Base-by-base conservation (phyloP, 1,140 invertebrate genomes). In the Pararge aegeria region DNA sequence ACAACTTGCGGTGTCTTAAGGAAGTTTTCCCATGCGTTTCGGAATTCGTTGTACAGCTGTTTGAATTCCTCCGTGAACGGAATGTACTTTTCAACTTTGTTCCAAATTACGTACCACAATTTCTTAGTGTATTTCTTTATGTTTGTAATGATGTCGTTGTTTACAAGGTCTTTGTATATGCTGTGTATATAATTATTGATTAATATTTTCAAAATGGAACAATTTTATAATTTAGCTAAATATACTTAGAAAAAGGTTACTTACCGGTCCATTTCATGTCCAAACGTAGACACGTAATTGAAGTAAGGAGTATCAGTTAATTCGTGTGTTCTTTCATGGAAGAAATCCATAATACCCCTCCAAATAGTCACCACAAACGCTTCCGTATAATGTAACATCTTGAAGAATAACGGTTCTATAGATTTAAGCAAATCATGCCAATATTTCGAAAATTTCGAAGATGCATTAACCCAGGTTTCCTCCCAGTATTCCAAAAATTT, bases 301-400 rank as follows among this genome's bases (percentile, higher is more conserved):
- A 95, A 96, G 68, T 96, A 96, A 0, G 94, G 93, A 0, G 95
- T 95, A n/a, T 93, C 93, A 0, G 95, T 93, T 34, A 97, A 80
- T 64, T 96, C 95, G 42, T 94, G 93, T 51, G 93, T 94, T 1
- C 94, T 92, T 24, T 95, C 93, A 66, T 96, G 96, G 40, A 97
- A 91, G 69, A 96, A 96, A 64, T 96, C 95, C 92, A 90, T 82
- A 9, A 96, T 83, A 59, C 95, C 94, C 62, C 93, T 93, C 82
- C 94, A 93, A 0, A 94, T 92, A 53, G 94, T 93, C 91, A 94
- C 95, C 0, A 92, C 90, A 5, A 94, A 92, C 0, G 93, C 92
- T 75, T 97, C 95, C 0, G 94, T 68, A 68, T 95, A 95, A 77
- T 96, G 94, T 40, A 95, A 76, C 16, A 95, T 85, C 55, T 94